phyloP scores from a whole-genome alignment of 2,797 vertebrate species.

The Sorex maritimensis region DNA sequence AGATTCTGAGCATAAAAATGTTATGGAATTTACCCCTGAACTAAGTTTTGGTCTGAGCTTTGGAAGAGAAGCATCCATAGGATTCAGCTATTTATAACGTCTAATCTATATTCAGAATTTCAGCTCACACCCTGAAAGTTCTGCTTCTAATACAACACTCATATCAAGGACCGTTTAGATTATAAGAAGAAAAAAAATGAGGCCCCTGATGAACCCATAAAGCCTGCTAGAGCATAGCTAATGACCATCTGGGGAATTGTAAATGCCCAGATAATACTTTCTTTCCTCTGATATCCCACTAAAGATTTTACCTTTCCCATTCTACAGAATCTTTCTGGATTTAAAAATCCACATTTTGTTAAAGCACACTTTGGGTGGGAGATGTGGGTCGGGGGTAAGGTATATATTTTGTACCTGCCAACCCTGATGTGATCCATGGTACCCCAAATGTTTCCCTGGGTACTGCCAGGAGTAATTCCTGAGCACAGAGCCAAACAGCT shows the following conservation, averaged over 20 bases:
- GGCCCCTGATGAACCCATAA: neutral
- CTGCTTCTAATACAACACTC: neutral
- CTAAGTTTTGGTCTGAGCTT: neutral
- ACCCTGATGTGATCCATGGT: too few relatives aligned
- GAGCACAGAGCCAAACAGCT: too few relatives aligned
- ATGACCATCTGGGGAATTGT: neutral
- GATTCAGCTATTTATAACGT: neutral
- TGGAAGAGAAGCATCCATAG: neutral
- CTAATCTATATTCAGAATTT: neutral
- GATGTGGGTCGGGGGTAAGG: too few relatives aligned
- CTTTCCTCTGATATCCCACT: neutral
- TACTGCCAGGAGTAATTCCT: too few relatives aligned
- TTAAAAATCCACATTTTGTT: too few relatives aligned
- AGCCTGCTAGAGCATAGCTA: neutral
- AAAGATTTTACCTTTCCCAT: neutral
- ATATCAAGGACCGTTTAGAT: neutral
- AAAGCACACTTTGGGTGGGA: too few relatives aligned
- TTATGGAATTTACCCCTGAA: neutral
- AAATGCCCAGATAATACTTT: neutral
- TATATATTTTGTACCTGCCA: too few relatives aligned
- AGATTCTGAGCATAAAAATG: constrained; percentile 32
- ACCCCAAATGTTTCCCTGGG: too few relatives aligned
- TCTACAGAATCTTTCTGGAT: neutral
- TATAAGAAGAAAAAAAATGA: neutral
- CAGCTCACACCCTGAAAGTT: neutral